Evolutionary conservation across 2,888 invertebrate species (phyloP), one percentile per base, ranked within the genome.

Genomic region (Drosophila limbata): DNA sequence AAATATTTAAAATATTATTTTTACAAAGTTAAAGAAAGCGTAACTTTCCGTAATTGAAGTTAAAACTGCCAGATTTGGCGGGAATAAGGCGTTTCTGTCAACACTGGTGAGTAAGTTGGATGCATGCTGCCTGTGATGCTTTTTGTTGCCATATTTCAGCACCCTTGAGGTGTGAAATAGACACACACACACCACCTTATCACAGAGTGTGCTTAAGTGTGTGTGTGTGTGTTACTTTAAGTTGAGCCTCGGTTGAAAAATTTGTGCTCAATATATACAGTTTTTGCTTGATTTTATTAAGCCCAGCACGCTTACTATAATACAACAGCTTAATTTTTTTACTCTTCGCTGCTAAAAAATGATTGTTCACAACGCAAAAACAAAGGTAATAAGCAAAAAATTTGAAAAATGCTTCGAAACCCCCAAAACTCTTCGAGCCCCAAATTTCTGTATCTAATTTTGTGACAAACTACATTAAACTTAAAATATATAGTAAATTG

Each of bases 161-260:
- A 85, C 85, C 79, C 89, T 87, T 76, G 73, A 87, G 88, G 85
- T 85, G 85, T 84, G 78, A 85, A 85, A 72, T 84, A 70, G 71
- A 85, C 73, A 78, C 76, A 75, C 33, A 33, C 15, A 35, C 55
- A 17, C 25, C 25, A 45, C 13, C 21, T 44, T 9, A 33, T 33
- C 53, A 52, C 11, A 55, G 15, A 28, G 57, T 45, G 19, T 52
- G 25, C 40, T 37, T 21, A 40, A 31, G 31, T 47, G 42, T 39
- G 55, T 48, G 50, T 45, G 17, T 42, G 48, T 48, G 11, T 64
- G 77, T 57, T 44, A 48, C 59, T 73, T 77, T 70, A 69, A 64
- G 65, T 77, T 65, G 61, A 52, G 61, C 19, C 56, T 60, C 31
- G 53, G 35, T 44, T 66, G 60, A 68, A 51, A 61, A 62, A 72